Evolutionary conservation across 30 jellyfish, hydroid and myxozoan genomes (phyloP).

Genomic region (Aurelia sp.): DNA sequence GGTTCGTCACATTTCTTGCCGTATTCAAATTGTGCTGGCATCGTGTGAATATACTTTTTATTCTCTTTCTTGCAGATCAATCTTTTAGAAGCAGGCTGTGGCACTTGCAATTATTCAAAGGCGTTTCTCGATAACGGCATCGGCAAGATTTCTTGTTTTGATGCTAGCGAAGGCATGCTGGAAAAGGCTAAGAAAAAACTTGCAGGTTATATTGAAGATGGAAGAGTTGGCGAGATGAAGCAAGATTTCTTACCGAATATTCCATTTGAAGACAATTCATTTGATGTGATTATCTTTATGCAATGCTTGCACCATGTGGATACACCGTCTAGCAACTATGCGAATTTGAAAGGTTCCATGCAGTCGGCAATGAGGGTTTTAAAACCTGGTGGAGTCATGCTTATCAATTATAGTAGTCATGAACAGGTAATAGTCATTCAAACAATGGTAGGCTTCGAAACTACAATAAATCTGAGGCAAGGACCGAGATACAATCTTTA

Average conservation of each 20-base stretch:
- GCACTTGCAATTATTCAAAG: constrained; percentile 81
- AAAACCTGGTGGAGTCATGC: constrained; percentile 48
- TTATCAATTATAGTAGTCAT: constrained; percentile 14
- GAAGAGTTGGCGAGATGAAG: too few relatives aligned
- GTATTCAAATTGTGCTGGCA: too few relatives aligned
- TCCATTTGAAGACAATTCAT: constrained; percentile 57
- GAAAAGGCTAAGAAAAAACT: not conserved
- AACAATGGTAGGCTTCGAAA: too few relatives aligned
- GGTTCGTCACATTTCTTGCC: too few relatives aligned
- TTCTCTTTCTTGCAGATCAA: constrained; percentile 22
- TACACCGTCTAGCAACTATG: constrained; percentile 21
- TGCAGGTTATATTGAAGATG: too few relatives aligned
- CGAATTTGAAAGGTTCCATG: constrained; percentile 21
- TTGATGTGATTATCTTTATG: constrained; percentile 46
- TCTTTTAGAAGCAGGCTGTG: constrained; percentile 75
- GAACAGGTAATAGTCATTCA: constrained; percentile 16
- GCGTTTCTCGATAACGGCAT: constrained; percentile 74
- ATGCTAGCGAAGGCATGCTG: constrained; percentile 88
- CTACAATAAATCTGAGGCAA: too few relatives aligned
- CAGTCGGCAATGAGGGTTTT: constrained; percentile 31
- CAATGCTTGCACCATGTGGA: constrained; percentile 1
- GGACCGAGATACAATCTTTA: too few relatives aligned
- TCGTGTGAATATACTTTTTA: too few relatives aligned
- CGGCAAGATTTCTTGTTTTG: constrained; percentile 50
- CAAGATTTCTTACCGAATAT: constrained; percentile 32